Evolutionary conservation across 2,888 invertebrate genomes (phyloP).

Genomic region (Nomada fucata): DNA sequence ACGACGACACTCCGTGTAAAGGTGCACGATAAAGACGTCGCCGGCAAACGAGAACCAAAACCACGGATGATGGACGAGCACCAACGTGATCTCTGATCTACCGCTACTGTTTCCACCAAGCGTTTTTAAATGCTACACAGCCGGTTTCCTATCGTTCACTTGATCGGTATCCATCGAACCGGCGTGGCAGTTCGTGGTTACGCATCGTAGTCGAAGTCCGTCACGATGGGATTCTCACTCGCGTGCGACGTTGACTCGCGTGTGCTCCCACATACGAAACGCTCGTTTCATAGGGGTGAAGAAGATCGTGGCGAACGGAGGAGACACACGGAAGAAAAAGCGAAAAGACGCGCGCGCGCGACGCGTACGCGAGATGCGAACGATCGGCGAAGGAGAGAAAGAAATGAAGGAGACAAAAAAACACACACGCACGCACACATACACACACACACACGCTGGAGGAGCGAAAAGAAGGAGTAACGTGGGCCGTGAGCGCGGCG

Average conservation of each 20-base stretch:
- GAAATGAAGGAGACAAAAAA: slow-evolving; percentile 8
- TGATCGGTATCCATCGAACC: slow-evolving; percentile 24
- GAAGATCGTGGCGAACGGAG: background rate
- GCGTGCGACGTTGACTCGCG: slow-evolving; percentile 26
- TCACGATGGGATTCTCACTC: slow-evolving; percentile 41
- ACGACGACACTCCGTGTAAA: background rate
- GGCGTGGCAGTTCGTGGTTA: background rate
- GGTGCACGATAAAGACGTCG: background rate
- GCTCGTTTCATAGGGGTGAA: slow-evolving; percentile 25
- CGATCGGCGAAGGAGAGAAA: background rate
- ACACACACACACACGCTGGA: background rate
- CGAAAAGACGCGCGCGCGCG: background rate
- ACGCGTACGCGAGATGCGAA: background rate
- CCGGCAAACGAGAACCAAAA: background rate
- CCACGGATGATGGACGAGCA: background rate
- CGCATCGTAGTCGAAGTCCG: slow-evolving; percentile 38
- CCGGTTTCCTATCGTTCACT: background rate
- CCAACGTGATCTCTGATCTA: background rate
- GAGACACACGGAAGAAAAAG: background rate
- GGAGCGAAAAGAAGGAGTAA: slow-evolving; percentile 51
- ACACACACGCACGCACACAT: background rate
- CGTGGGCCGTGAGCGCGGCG: slow-evolving; percentile 69
- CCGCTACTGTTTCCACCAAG: background rate
- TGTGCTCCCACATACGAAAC: slow-evolving; percentile 25
- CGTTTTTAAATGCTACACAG: background rate